phyloP scores from a whole-genome alignment of 2,888 invertebrate genomes.

The Amorpha juglandis region DNA sequence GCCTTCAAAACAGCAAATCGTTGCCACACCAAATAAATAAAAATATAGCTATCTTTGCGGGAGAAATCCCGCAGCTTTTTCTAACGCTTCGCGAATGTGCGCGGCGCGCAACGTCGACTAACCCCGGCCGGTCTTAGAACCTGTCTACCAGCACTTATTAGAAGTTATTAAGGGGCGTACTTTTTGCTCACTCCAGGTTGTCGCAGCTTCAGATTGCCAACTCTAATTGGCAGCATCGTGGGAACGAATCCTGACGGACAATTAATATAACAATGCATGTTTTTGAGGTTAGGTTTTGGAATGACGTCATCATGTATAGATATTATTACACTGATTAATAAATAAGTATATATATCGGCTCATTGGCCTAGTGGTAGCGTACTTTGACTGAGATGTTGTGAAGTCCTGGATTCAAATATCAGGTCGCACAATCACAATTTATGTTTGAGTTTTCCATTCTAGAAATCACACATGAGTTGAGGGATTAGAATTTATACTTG shows the following conservation, averaged over 20 bases:
- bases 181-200: slow-evolving; percentile 57
- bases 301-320: not conserved
- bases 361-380: too few species aligned
- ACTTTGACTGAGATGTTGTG: too few species aligned
- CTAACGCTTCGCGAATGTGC: not conserved
- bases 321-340: not conserved
- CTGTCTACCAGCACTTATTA: slow-evolving; percentile 39
- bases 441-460: too few species aligned
- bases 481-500: too few species aligned
- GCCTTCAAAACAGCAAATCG: too few species aligned
- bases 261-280: not conserved
- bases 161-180: slow-evolving; percentile 54
- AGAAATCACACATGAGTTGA: too few species aligned
- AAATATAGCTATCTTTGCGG: not conserved
- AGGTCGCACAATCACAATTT: too few species aligned
- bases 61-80: slow-evolving; percentile 8
- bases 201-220: slow-evolving; percentile 54
- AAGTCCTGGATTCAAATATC: too few species aligned
- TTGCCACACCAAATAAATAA: too few species aligned
- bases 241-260: slow-evolving; percentile 43
- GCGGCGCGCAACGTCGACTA: slow-evolving; percentile 27
- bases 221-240: slow-evolving; percentile 63
- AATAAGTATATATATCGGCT: not conserved
- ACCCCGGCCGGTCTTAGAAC: slow-evolving; percentile 34
- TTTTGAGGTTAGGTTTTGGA: not conserved